Percentiles rank a stretch among this genome's conserved stretches.
Conservation (phyloP, 2,888 invertebrate species). For the Pterobdella sp. region DNA sequence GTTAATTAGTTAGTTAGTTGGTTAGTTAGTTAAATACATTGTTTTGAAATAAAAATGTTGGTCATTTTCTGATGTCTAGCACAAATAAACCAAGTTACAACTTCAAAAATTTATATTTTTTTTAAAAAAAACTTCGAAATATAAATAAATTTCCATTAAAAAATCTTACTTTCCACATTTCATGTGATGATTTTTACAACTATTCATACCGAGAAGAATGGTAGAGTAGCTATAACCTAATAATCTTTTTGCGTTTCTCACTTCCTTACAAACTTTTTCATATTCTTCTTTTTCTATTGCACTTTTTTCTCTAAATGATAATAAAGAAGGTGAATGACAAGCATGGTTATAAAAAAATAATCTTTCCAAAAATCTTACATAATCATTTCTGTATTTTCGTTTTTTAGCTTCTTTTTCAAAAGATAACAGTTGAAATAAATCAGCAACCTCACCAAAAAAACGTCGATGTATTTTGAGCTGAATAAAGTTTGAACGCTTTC, state of each 20-base stretch:
- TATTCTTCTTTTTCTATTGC: constrained; percentile 16
- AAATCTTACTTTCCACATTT: constrained; percentile 21
- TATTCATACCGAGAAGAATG: constrained; percentile 11
- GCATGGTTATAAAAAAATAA: background rate
- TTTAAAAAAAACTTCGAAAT: no score
- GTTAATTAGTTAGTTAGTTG: no score
- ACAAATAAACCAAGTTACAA: no score
- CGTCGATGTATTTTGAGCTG: constrained; percentile 18
- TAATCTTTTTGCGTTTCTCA: constrained; percentile 7
- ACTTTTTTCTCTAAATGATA: constrained; percentile 18
- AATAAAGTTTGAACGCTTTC: background rate
- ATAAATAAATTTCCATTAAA: no score
- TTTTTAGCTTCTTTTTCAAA: constrained; percentile 5
- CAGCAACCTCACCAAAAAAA: constrained; percentile 17
- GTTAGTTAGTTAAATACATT: no score
- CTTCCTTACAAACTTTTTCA: constrained; percentile 12
- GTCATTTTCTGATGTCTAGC: no score
- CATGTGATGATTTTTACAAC: constrained; percentile 22
- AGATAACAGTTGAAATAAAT: constrained; percentile 13
- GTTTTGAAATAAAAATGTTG: no score
- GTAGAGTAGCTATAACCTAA: constrained; percentile 16
- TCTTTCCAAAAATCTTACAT: background rate
- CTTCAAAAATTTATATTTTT: no score
- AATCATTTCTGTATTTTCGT: background rate
- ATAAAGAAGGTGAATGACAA: background rate